Base-by-base conservation (phyloP, 2,888 invertebrate species). In the Anoncus sp. region DNA sequence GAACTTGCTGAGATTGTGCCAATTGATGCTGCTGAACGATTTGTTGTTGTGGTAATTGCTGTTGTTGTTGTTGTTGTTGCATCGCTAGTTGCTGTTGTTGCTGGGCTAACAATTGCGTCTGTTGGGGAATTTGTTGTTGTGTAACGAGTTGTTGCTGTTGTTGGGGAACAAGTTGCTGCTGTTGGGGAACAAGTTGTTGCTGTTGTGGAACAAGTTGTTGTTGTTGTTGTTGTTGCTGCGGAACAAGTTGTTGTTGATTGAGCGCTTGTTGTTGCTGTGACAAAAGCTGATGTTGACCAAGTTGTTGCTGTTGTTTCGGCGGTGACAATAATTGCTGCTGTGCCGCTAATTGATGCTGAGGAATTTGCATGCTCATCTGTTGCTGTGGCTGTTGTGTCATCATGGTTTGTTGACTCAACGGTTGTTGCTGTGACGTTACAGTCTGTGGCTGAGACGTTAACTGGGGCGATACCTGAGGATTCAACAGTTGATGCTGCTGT, bases 1-100 rank as follows among this genome's bases (percentile, higher is more conserved):
- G 57, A 12, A 57, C 35, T 75, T 93, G 93, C 16, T 84, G 86
- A 18, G 84, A 86, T 62, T 84, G 85, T n/a, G 82, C 80, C 24
- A 89, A 82, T 77, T 89, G 90, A 66, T 92, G 89, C 24, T 88
- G 86, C 80, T 83, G 87, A 51, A 80, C 47, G 10, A 83, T 77
- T 40, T 69, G 67, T 65, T 65, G 82, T 59, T 65, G 87, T 82
- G 2, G 90, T 16, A 87, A 69, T 47, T 82, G 82, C 51, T 92
- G 92, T 62, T 87, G 88, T 70, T 87, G 92, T 62, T 87, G 88
- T 70, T 87, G 87, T 57, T 83, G 85, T 47, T 83, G 84, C 59
- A 76, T 51, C 20, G 84, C 76, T 55, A 85, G 67, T 73, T 87
- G 88, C 65, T 87, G 88, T 49, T 87, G 88, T 75, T 83, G 86